phyloP scores from a whole-genome alignment of 2,888 invertebrate genomes.

The Phaonia tiefii region DNA sequence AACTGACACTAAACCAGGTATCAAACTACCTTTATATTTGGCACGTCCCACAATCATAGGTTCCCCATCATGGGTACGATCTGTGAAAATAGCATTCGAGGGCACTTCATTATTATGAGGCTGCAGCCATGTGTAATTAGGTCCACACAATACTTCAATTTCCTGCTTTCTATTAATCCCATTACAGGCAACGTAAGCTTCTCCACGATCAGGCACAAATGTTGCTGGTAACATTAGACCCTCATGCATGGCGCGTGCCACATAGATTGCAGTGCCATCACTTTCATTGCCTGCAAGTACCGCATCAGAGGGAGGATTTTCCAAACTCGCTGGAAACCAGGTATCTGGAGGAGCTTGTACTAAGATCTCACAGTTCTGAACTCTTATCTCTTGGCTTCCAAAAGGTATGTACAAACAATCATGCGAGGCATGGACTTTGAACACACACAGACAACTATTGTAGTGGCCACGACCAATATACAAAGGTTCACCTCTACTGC shows the following conservation, averaged over 20 bases:
- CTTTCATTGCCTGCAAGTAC: slow-evolving; percentile 78
- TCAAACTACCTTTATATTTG: slow-evolving; percentile 82
- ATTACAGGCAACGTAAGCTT: slow-evolving; percentile 82
- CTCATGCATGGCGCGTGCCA: slow-evolving; percentile 81
- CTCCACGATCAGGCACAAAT: slow-evolving; percentile 82
- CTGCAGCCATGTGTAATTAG: slow-evolving; percentile 82
- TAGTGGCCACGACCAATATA: slow-evolving; percentile 81
- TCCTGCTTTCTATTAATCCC: slow-evolving; percentile 82
- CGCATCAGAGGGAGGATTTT: slow-evolving; percentile 76
- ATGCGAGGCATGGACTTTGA: slow-evolving; percentile 81
- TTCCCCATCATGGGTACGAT: slow-evolving; percentile 80
- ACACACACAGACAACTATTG: slow-evolving; percentile 81
- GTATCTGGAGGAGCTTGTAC: slow-evolving; percentile 67
- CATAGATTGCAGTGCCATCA: slow-evolving; percentile 77
- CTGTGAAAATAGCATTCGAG: slow-evolving; percentile 81
- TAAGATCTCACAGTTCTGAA: slow-evolving; percentile 76
- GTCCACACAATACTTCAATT: slow-evolving; percentile 82
- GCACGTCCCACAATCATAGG: slow-evolving; percentile 82
- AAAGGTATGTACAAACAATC: slow-evolving; percentile 79
- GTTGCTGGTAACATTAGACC: slow-evolving; percentile 85
- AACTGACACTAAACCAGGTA: slow-evolving; percentile 82
- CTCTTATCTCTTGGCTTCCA: slow-evolving; percentile 76
- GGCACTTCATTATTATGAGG: slow-evolving; percentile 81
- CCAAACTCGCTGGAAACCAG: slow-evolving; percentile 74
- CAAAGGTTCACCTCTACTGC: slow-evolving; percentile 80